Evolutionary conservation across 2,797 vertebrate genomes (phyloP).

Genomic region (Acrossocheilus fasciatus): DNA sequence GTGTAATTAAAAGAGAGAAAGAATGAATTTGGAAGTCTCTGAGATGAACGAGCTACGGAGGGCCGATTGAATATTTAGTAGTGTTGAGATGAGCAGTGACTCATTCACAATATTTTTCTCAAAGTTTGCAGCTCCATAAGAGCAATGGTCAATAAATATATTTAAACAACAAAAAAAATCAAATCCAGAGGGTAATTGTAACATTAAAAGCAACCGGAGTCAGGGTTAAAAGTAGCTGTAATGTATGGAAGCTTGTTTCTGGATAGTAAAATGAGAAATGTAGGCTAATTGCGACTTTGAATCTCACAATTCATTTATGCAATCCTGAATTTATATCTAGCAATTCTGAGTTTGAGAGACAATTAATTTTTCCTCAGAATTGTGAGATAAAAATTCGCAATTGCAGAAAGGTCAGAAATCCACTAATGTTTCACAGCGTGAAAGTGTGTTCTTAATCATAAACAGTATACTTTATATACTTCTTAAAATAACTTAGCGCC

Average conservation of each 20-base stretch:
- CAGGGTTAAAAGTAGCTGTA: too few relatives aligned
- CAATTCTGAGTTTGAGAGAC: too few relatives aligned
- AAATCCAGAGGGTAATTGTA: too few relatives aligned
- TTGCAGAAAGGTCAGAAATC: neutral
- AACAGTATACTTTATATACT: neutral
- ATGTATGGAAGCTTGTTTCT: too few relatives aligned
- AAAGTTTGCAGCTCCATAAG: neutral
- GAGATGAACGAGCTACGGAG: conserved; percentile 31
- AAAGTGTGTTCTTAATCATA: neutral
- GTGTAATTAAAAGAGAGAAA: conserved; percentile 60
- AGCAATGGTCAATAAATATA: neutral
- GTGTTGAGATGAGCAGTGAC: neutral
- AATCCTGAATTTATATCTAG: too few relatives aligned
- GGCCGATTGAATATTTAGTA: conserved; percentile 1
- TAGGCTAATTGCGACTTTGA: too few relatives aligned
- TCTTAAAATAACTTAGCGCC: neutral
- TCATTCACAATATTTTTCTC: neutral
- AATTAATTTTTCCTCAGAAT: too few relatives aligned
- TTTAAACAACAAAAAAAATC: neutral
- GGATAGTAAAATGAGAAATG: too few relatives aligned
- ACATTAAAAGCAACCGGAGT: too few relatives aligned
- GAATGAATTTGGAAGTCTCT: conserved; percentile 42
- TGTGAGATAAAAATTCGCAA: neutral
- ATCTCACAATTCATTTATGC: too few relatives aligned
- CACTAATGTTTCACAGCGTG: neutral